A percentile compares a stretch with the other conserved stretches of the same genome.
phyloP scores from a whole-genome alignment of 2,113 vertebrate species.

The Laticauda laticaudata region DNA sequence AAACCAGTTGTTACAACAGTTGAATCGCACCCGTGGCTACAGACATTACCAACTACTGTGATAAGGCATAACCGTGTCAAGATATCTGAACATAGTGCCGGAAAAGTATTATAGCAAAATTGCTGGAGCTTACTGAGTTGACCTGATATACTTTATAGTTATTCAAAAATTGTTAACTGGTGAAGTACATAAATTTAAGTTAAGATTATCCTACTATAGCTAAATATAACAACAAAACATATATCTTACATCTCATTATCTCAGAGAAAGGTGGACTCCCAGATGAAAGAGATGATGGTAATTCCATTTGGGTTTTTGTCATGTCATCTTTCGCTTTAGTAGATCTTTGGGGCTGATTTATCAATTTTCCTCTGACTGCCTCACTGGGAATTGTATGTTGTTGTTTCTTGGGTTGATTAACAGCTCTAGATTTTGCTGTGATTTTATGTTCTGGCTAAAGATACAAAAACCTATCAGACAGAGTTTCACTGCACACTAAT shows the following conservation, averaged over 20 bases:
- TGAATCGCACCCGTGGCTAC: background rate
- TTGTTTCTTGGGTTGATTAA: slow-evolving; percentile 32
- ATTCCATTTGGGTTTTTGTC: slow-evolving; percentile 17
- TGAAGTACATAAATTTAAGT: background rate
- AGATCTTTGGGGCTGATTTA: slow-evolving; percentile 20
- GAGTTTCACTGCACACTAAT: background rate
- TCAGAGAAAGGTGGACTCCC: slow-evolving; percentile 70
- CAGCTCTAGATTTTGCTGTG: slow-evolving; percentile 41
- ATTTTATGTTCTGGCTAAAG: slow-evolving; percentile 51
- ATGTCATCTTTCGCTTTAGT: slow-evolving; percentile 12
- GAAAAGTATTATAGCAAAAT: background rate
- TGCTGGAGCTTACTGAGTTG: background rate
- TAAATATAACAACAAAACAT: slow-evolving; percentile 6
- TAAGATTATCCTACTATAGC: background rate
- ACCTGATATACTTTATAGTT: background rate
- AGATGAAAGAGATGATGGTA: slow-evolving; percentile 21
- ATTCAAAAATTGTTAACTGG: background rate
- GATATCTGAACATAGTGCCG: background rate
- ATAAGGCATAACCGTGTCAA: background rate
- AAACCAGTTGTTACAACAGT: too few species aligned
- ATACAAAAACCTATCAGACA: background rate
- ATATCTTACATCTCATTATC: slow-evolving; percentile 84
- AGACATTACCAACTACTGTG: background rate
- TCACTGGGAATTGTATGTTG: slow-evolving; percentile 24
- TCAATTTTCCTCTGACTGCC: slow-evolving; percentile 4